Conservation (phyloP, 2,888 invertebrate genomes). For the Lasiommata megera region DNA sequence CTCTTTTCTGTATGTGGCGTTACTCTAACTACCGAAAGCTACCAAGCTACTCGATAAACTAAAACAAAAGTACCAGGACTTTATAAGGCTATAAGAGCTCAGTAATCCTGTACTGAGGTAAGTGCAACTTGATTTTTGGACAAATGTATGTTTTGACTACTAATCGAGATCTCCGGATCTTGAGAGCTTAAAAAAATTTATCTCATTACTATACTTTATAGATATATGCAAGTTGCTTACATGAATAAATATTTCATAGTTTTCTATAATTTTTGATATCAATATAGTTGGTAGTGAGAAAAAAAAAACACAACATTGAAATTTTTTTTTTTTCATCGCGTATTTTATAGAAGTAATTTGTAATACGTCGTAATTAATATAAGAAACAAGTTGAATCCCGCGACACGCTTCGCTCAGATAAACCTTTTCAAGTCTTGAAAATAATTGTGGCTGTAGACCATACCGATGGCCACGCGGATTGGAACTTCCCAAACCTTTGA, state of each 20-base stretch:
- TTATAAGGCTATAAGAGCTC: neutral
- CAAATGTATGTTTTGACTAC: slow-evolving; percentile 26
- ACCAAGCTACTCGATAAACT: no score
- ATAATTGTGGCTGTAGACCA: no score
- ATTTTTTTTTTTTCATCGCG: neutral
- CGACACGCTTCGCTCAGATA: no score
- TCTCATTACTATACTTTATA: no score
- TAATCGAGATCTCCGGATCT: slow-evolving; percentile 26
- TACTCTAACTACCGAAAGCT: no score
- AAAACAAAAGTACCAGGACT: neutral
- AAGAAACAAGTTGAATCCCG: neutral
- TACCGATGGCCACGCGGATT: no score
- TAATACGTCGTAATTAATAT: neutral
- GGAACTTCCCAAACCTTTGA: no score
- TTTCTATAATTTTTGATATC: neutral
- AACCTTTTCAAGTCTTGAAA: no score
- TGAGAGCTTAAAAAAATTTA: slow-evolving; percentile 43
- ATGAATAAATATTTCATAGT: no score
- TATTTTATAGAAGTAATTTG: neutral
- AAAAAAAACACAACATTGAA: neutral
- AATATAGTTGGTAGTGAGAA: neutral
- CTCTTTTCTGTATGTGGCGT: no score
- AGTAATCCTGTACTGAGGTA: neutral
- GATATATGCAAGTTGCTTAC: no score
- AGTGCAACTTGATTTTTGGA: neutral